Conservation (phyloP, 2,888 invertebrate species). For the Drosophila phalerata region DNA sequence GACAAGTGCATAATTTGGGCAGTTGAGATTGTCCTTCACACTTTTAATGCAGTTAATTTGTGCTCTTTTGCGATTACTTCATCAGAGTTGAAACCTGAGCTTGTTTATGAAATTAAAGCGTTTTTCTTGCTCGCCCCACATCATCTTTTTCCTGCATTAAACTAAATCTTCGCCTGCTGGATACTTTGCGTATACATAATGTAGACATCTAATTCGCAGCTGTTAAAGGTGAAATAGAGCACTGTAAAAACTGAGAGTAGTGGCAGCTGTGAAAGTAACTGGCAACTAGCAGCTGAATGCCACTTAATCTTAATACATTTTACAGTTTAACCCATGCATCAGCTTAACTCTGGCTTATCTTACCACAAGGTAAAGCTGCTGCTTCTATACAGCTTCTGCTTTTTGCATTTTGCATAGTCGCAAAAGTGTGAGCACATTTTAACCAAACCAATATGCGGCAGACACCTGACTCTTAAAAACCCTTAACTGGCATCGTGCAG, state of each 20-base stretch:
- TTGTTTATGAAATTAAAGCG: conserved; percentile 15
- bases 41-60: conserved; percentile 1
- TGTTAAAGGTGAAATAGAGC: neutral
- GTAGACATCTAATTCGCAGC: conserved; percentile 15
- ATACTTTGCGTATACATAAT: conserved; percentile 56
- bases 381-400: neutral
- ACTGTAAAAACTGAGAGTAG: conserved; percentile 35
- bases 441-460: conserved; percentile 76
- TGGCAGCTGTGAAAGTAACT: conserved; percentile 35
- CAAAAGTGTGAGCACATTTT: conserved; percentile 52
- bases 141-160: conserved; percentile 36
- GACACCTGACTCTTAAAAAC: conserved; percentile 70
- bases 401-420: conserved; percentile 54
- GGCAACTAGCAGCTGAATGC: conserved; percentile 51
- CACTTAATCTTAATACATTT: conserved; percentile 79
- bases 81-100: neutral
- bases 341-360: conserved; percentile 74
- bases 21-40: neutral
- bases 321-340: conserved; percentile 79
- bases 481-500: conserved; percentile 49
- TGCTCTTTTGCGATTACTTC: neutral
- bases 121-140: neutral
- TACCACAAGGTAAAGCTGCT: conserved; percentile 55
- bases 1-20: conserved; percentile 2
- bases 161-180: conserved; percentile 29